Evolutionary conservation across 1,140 invertebrate genomes (phyloP), one percentile per base, ranked within the genome.

Genomic region (Latrodectus geometricus): DNA sequence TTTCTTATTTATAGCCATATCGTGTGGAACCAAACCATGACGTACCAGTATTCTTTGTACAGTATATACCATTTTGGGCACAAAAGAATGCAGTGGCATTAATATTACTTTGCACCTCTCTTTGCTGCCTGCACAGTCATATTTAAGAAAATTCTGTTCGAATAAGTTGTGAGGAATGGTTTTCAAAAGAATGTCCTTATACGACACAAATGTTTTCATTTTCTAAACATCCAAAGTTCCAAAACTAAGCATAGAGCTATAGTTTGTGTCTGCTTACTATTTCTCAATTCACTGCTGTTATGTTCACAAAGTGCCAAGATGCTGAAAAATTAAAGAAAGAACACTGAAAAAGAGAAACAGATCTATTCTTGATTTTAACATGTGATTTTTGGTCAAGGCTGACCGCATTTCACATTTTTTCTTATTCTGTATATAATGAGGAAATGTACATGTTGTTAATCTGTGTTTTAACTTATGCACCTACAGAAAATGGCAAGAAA

Each of bases 51-150:
- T 86, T 61, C 11, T 61, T 73, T 86, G 84, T 86, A 86, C 74
- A 86, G 75, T 52, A 69, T 78, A 50, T 79, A 61, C 54, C 69
- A 70, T 77, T 86, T 35, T 86, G 69, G 35, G 65, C 54, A 65
- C 69, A 61, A 76, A 76, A 35, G 73, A 76, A 68, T 76, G 48
- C 83, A 75, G 73, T 84, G 48, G 48, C 23, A 65, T 79, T 80
- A 74, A 80, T 87, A 79, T 79, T 87, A 87, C 74, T 79, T 87
- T 87, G 85, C 85, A 87, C 85, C 76, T 87, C 77, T 87, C 77
- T 87, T 87, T 87, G 85, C 85, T 87, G 77, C 85, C 76, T 78
- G 85, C 77, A 87, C 85, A 80, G 77, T 77, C 76, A 80, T 79
- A 79, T 52, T 73, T 87, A 80, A 17, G 80, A n/a, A 68, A 69